Conservation (phyloP, 2,888 invertebrate species). For the Chrysolina americana region DNA sequence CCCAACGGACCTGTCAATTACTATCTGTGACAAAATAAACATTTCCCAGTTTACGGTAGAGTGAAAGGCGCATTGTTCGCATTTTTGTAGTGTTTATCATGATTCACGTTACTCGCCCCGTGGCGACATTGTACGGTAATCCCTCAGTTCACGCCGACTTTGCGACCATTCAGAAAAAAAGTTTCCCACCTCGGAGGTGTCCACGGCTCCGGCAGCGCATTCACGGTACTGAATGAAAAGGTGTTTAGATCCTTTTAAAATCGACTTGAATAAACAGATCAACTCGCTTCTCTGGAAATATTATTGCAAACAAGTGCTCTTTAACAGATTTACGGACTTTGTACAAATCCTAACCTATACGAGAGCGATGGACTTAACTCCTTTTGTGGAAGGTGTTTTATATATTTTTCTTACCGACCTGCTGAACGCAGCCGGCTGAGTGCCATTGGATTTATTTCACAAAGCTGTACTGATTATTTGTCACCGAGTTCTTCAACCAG, state of each 20-base stretch:
- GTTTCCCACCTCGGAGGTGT: conserved; percentile 17
- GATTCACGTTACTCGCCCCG: conserved; percentile 45
- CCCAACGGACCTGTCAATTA: conserved; percentile 50
- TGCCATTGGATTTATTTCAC: no score
- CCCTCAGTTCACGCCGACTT: conserved; percentile 38
- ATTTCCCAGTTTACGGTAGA: conserved; percentile 44
- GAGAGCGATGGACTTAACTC: not conserved
- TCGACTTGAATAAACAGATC: conserved; percentile 46
- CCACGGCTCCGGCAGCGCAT: conserved; percentile 10
- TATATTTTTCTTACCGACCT: not conserved
- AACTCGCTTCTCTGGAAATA: conserved; percentile 31
- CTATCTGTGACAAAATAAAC: conserved; percentile 53
- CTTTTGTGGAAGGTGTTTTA: not conserved
- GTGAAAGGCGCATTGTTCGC: conserved; percentile 47
- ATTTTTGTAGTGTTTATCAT: conserved; percentile 50
- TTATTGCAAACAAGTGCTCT: conserved; percentile 16
- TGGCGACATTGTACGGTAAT: conserved; percentile 46
- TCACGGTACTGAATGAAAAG: conserved; percentile 32
- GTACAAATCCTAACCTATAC: not conserved
- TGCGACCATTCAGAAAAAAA: conserved; percentile 27
- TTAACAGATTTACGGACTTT: not conserved
- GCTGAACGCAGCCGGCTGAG: not conserved
- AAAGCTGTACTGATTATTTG: no score
- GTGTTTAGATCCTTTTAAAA: conserved; percentile 50
- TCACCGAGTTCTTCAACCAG: no score